phyloP scores from a whole-genome alignment of 2,113 vertebrate species.

The Lucifuga dentata region DNA sequence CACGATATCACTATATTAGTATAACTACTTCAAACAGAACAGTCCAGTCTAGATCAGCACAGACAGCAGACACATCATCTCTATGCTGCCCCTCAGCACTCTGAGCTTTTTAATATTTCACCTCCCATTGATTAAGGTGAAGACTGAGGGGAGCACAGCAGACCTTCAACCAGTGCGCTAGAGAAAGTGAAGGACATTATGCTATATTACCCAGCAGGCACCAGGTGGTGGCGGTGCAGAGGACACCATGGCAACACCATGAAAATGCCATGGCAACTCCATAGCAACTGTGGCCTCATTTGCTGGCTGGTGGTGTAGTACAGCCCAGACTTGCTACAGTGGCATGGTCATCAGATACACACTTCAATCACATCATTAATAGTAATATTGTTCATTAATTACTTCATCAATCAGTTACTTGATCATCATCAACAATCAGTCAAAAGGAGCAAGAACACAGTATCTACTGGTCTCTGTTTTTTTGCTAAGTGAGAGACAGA shows the following conservation, averaged over 20 bases:
- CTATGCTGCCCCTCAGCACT: slow-evolving; percentile 45
- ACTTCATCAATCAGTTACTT: slow-evolving; percentile 81
- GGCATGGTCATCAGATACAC: slow-evolving; percentile 84
- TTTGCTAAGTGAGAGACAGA: slow-evolving; percentile 86
- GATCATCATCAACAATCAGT: slow-evolving; percentile 85
- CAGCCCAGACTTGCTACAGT: slow-evolving; percentile 85
- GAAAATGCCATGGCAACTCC: slow-evolving; percentile 78
- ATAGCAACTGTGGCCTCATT: slow-evolving; percentile 79
- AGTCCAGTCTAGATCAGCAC: slow-evolving; percentile 74
- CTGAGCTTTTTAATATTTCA: slow-evolving; percentile 52
- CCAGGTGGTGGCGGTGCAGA: slow-evolving; percentile 78
- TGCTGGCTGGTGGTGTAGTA: slow-evolving; percentile 80
- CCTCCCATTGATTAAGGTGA: slow-evolving; percentile 46
- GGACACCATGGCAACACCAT: slow-evolving; percentile 79
- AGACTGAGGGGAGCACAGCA: slow-evolving; percentile 43
- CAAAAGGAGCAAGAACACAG: slow-evolving; percentile 88
- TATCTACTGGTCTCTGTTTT: slow-evolving; percentile 90
- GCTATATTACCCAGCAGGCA: slow-evolving; percentile 82
- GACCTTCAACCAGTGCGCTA: slow-evolving; percentile 65
- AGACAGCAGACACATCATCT: slow-evolving; percentile 49
- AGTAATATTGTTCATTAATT: slow-evolving; percentile 81
- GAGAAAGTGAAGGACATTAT: slow-evolving; percentile 74
- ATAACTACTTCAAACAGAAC: slow-evolving; percentile 49
- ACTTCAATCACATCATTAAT: slow-evolving; percentile 82
- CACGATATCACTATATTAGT: slow-evolving; percentile 14